A percentile compares a stretch with the other conserved stretches of the same genome.
phyloP scores from a whole-genome alignment of 64 coral and sea anemone species.

The Dendrophyllia cribrosa region DNA sequence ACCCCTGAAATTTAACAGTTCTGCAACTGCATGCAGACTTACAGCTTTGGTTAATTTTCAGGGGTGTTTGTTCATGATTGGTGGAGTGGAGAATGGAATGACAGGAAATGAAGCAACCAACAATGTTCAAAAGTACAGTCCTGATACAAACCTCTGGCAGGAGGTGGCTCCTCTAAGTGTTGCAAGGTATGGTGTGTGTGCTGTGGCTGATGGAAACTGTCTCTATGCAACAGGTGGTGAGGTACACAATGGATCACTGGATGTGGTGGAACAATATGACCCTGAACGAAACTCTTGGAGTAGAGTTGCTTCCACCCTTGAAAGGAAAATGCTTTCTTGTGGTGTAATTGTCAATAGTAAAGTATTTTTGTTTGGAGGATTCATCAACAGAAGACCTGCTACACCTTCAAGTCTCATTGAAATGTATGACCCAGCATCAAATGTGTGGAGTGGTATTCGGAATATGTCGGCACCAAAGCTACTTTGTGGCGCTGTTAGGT shows the following conservation, averaged over 20 bases:
- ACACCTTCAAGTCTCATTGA: background rate
- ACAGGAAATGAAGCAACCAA: background rate
- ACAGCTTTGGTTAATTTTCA: constrained; percentile 59
- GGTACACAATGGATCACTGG: constrained; percentile 22
- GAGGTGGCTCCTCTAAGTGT: constrained; percentile 37
- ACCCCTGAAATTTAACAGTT: constrained; percentile 11
- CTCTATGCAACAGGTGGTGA: constrained; percentile 46
- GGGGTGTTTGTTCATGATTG: constrained; percentile 53
- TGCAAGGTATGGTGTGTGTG: constrained; percentile 56
- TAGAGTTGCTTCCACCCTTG: background rate
- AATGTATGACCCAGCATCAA: constrained; percentile 44
- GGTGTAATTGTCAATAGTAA: constrained; percentile 40
- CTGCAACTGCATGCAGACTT: background rate
- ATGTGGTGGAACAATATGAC: constrained; percentile 49
- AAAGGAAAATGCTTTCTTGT: constrained; percentile 25
- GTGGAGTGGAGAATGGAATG: constrained; percentile 3
- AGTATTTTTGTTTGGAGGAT: constrained; percentile 63
- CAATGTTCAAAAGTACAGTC: constrained; percentile 50
- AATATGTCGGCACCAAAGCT: constrained; percentile 33
- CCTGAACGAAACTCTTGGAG: constrained; percentile 27
- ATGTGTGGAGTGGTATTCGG: background rate
- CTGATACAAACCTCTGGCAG: constrained; percentile 52
- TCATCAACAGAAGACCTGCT: background rate
- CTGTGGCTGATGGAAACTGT: constrained; percentile 53
- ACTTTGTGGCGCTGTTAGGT: constrained; percentile 21